Evolutionary conservation across 2,797 vertebrate genomes (phyloP), one percentile per base, ranked within the genome.

Genomic region (Gobio occitaniae): DNA sequence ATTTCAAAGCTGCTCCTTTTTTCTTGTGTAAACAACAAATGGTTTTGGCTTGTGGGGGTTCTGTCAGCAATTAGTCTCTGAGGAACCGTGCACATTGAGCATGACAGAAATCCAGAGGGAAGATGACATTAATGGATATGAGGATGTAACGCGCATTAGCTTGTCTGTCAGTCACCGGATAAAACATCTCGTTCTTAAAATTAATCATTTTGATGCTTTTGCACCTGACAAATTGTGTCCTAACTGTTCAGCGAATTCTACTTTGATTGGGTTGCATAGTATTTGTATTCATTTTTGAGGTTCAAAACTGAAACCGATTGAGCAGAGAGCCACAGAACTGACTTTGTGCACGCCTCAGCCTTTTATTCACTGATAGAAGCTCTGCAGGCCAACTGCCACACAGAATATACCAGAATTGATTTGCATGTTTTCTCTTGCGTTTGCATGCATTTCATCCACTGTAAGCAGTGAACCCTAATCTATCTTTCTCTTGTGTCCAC

Each of bases 401-500:
- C 11, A 54, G 17, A 80, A 65, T 71, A 80, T 72, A 4, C 68
- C 52, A 47, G 29, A 74, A 74, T 41, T 12, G 11, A 71, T 82
- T 86, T 86, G 65, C 65, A 86, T 86, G 21, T 78, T 86, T 82
- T 52, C 17, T 78, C 52, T 19, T 72, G 78, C 65, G 72, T 84
- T 83, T 78, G 56, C 74, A 70, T 81, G 54, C 3, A 32, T 85
- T 48, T 29, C 25, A 32, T 63, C 1, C 25, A 54, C 50, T 71
- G 59, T 80, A 72, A 71, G 50, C 48, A 29, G 32, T 44, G 13
- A 44, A 65, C 32, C 16, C 16, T 54, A 44, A 71, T 56, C 25
- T 68, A 15, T 88, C 83, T 88, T 21, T 84, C 4, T 77, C 68
- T 50, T 93, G 41, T 86, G 88, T 92, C 94, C 92, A 59, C 92